Conservation (phyloP, 2,888 invertebrate genomes). For the Orchesellides sinensis region DNA sequence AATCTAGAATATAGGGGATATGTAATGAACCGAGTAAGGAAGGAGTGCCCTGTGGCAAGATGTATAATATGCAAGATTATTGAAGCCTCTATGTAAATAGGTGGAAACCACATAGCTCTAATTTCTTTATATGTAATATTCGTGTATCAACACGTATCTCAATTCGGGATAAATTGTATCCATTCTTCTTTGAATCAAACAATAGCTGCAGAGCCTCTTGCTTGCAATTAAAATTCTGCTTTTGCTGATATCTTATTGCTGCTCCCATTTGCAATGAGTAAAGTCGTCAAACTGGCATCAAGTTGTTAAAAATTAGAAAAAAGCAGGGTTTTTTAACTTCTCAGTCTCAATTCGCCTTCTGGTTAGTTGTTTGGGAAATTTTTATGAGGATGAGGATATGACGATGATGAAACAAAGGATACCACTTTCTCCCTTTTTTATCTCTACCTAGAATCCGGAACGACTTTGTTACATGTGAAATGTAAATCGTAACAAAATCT, state of each 20-base stretch:
- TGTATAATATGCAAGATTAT: background rate
- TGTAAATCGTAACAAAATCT: too few relatives aligned
- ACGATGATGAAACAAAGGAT: conserved; percentile 3
- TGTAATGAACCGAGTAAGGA: conserved; percentile 36
- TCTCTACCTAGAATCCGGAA: too few relatives aligned
- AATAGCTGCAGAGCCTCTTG: background rate
- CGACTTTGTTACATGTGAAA: too few relatives aligned
- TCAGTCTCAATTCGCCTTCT: conserved; percentile 9
- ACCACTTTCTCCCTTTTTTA: background rate
- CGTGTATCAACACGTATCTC: background rate
- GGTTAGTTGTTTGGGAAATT: conserved; percentile 13
- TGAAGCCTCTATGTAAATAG: background rate
- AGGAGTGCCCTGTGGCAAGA: conserved; percentile 26
- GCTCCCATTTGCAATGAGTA: conserved; percentile 4
- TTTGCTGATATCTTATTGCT: too few relatives aligned
- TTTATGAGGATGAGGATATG: background rate
- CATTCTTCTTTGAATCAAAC: conserved; percentile 6
- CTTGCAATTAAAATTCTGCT: conserved; percentile 18
- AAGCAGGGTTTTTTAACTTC: conserved; percentile 20
- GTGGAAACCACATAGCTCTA: background rate
- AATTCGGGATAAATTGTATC: too few relatives aligned
- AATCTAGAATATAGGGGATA: background rate
- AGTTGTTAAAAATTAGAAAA: background rate
- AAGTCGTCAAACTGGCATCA: conserved; percentile 24
- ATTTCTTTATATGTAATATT: background rate